Evolutionary conservation across 2,888 invertebrate genomes (phyloP).

Genomic region (Drosophila neotestacea): DNA sequence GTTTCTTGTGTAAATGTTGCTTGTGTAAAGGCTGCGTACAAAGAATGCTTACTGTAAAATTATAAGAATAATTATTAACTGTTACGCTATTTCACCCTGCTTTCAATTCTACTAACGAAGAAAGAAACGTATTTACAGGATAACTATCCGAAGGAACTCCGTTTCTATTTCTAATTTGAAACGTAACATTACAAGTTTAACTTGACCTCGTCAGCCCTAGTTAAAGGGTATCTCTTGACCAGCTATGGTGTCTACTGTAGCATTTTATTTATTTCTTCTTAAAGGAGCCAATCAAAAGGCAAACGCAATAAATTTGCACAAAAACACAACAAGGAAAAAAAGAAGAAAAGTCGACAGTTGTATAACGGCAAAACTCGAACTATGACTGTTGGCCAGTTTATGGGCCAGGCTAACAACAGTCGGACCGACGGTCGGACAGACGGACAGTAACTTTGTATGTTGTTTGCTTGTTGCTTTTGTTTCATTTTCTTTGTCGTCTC

Average conservation of each 20-base stretch:
- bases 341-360: conserved; percentile 20
- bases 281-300: conserved; percentile 68
- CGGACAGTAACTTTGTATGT: conserved; percentile 49
- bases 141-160: too few species aligned
- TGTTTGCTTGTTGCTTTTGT: conserved; percentile 73
- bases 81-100: too few species aligned
- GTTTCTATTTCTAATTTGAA: too few species aligned
- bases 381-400: conserved; percentile 70
- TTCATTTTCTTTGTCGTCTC: conserved; percentile 11
- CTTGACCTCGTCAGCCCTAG: background rate
- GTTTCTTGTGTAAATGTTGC: too few species aligned
- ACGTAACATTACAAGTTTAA: too few species aligned
- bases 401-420: conserved; percentile 48
- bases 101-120: too few species aligned
- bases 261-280: conserved; percentile 11
- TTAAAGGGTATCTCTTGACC: conserved; percentile 3
- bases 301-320: conserved; percentile 70
- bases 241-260: background rate
- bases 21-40: too few species aligned
- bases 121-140: too few species aligned
- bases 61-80: too few species aligned
- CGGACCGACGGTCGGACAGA: conserved; percentile 6
- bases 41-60: too few species aligned
- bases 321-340: conserved; percentile 10
- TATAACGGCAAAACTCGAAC: conserved; percentile 47